Percentiles rank a stretch among this genome's conserved stretches.
phyloP scores from a whole-genome alignment of 92 coral and sea anemone genomes.

The Porites lobata region DNA sequence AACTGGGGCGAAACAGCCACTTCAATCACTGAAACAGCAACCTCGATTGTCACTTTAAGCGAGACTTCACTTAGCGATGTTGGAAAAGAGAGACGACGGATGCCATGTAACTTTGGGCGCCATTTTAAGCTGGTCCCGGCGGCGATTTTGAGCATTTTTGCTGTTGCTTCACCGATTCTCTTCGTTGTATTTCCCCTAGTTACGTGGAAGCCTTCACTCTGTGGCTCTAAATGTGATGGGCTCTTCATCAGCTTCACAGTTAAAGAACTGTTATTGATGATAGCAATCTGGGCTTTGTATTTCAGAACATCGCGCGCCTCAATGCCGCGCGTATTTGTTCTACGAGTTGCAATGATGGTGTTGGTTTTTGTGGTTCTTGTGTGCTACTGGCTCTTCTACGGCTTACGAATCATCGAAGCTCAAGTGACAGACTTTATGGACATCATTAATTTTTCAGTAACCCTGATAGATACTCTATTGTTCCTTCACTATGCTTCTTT shows the following conservation, averaged over 20 bases:
- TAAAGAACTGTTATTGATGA: slow-evolving; percentile 85
- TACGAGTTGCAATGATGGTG: slow-evolving; percentile 87
- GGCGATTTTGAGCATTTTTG: slow-evolving; percentile 79
- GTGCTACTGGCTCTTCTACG: slow-evolving; percentile 97
- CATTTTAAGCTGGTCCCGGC: slow-evolving; percentile 81
- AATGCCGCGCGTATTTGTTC: slow-evolving; percentile 92
- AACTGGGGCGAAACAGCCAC: slow-evolving; percentile 99
- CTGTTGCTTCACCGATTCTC: slow-evolving; percentile 88
- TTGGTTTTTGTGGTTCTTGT: slow-evolving; percentile 88
- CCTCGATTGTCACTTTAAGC: slow-evolving; percentile 95
- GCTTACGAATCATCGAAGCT: slow-evolving; percentile 82
- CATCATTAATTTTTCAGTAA: slow-evolving; percentile 84
- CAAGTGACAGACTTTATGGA: slow-evolving; percentile 61
- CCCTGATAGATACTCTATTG: slow-evolving; percentile 85
- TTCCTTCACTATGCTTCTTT: slow-evolving; percentile 93
- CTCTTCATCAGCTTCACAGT: slow-evolving; percentile 93
- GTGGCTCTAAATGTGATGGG: slow-evolving; percentile 91
- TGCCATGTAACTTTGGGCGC: slow-evolving; percentile 82
- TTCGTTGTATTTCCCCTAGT: slow-evolving; percentile 91
- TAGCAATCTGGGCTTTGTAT: slow-evolving; percentile 98
- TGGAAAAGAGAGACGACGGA: slow-evolving; percentile 79
- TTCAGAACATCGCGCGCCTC: slow-evolving; percentile 93
- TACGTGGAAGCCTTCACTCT: slow-evolving; percentile 80
- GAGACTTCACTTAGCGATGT: slow-evolving; percentile 94
- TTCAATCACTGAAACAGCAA: slow-evolving; percentile 97